phyloP scores from a whole-genome alignment of 2,113 vertebrate genomes.

The Rutilus rutilus region DNA sequence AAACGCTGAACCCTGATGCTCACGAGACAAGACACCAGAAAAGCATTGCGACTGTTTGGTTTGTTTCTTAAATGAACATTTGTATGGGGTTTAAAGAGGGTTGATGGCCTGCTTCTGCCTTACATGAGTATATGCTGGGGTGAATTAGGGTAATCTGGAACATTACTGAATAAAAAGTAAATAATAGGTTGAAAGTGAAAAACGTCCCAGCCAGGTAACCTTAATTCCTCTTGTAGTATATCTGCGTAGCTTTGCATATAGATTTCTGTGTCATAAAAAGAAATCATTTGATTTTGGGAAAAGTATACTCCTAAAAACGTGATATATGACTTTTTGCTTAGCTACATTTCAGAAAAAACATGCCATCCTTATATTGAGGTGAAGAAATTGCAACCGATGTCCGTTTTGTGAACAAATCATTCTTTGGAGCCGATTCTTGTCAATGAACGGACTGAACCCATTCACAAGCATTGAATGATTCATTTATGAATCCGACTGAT shows the following conservation, averaged over 20 bases:
- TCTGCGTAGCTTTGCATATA: background rate
- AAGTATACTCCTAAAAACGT: too few relatives aligned
- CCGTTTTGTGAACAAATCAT: too few relatives aligned
- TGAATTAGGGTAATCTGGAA: background rate
- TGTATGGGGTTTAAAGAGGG: constrained; percentile 16
- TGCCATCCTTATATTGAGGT: too few relatives aligned
- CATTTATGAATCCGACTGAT: background rate
- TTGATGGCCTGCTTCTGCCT: background rate
- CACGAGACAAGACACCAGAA: constrained; percentile 14
- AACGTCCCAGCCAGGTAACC: background rate
- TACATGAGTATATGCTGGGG: background rate
- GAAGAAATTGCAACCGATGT: too few relatives aligned
- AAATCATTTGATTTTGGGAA: too few relatives aligned
- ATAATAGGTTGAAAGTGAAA: background rate
- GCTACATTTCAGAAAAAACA: too few relatives aligned
- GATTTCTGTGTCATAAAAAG: background rate
- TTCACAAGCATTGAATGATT: background rate
- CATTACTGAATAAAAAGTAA: background rate
- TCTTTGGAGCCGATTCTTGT: too few relatives aligned
- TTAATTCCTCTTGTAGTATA: background rate
- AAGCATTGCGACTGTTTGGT: constrained; percentile 38
- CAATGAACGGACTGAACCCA: background rate
- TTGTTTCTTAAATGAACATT: constrained; percentile 7
- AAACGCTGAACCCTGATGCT: constrained; percentile 5
- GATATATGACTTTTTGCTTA: too few relatives aligned